phyloP scores from a whole-genome alignment of 2,888 invertebrate genomes.

The Lobophora halterata region DNA sequence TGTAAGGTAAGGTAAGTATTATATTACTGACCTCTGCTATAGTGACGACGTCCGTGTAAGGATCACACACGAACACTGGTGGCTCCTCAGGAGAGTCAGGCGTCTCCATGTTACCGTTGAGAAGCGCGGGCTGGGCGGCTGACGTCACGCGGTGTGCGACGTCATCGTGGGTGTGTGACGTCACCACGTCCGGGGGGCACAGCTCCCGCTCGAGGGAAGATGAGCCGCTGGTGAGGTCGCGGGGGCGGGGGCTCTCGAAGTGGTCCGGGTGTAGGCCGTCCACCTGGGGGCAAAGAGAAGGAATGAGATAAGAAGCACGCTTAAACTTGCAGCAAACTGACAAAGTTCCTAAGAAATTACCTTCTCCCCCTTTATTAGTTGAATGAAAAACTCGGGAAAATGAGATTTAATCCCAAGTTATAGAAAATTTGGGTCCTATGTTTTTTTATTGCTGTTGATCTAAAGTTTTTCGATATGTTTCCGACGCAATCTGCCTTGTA shows the following conservation, averaged over 20 bases:
- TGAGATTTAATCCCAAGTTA: no score
- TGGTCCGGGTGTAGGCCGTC: constrained; percentile 64
- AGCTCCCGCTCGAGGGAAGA: constrained; percentile 69
- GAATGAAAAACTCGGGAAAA: no score
- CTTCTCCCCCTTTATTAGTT: no score
- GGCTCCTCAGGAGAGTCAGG: constrained; percentile 64
- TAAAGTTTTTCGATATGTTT: no score
- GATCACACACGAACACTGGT: constrained; percentile 58
- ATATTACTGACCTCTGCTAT: constrained; percentile 62
- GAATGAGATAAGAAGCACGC: not conserved
- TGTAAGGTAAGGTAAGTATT: no score
- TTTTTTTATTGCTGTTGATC: no score
- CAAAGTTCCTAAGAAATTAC: no score
- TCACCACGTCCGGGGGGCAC: constrained; percentile 19
- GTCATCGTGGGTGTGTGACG: constrained; percentile 2
- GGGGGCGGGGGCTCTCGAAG: constrained; percentile 49
- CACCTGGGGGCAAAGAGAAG: constrained; percentile 44
- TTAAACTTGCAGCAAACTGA: no score
- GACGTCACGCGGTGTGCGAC: not conserved
- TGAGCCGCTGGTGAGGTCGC: constrained; percentile 60
- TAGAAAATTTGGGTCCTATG: no score
- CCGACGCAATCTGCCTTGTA: no score
- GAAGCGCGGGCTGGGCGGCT: no score
- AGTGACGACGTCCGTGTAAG: constrained; percentile 57
- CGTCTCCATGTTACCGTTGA: constrained; percentile 41